Conservation (phyloP, 2,113 vertebrate genomes). For the Helogale parvula region DNA sequence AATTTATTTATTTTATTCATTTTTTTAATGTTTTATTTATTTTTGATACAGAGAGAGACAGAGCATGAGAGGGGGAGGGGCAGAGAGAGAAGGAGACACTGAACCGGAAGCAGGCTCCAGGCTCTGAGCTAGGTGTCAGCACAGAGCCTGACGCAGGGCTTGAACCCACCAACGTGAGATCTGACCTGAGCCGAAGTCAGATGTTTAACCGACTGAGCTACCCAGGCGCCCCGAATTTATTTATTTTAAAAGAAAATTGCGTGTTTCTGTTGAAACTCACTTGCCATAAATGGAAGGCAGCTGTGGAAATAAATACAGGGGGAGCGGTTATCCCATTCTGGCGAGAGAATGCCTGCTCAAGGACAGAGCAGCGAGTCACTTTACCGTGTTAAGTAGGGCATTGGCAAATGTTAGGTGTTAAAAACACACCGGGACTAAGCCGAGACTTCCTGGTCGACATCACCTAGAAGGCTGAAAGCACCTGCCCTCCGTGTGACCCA, state of each 20-base stretch:
- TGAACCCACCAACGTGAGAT: too few species aligned
- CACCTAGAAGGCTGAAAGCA: background rate
- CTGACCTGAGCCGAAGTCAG: too few species aligned
- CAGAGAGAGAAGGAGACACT: too few species aligned
- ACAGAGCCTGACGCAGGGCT: too few species aligned
- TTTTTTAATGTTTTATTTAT: too few species aligned
- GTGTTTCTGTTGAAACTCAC: background rate
- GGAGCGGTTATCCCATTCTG: background rate
- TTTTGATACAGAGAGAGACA: too few species aligned
- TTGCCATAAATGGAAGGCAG: slow-evolving; percentile 61
- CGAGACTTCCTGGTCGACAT: background rate
- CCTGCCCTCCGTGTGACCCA: background rate
- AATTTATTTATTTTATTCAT: slow-evolving; percentile 25
- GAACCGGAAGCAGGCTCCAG: too few species aligned
- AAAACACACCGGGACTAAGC: background rate
- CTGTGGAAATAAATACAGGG: slow-evolving; percentile 48
- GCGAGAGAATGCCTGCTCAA: background rate
- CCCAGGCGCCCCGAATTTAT: too few species aligned
- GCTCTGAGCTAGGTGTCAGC: too few species aligned
- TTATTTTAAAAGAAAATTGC: slow-evolving; percentile 48
- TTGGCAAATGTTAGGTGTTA: background rate
- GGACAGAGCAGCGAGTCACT: background rate
- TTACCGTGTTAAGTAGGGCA: background rate
- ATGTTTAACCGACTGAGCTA: too few species aligned
- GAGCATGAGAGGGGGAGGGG: too few species aligned